A percentile compares a stretch with the other conserved stretches of the same genome.
Evolutionary conservation across 37 sponge, comb jelly and placozoan species (phyloP).

Genomic region (Aphrocallistes beatrix): DNA sequence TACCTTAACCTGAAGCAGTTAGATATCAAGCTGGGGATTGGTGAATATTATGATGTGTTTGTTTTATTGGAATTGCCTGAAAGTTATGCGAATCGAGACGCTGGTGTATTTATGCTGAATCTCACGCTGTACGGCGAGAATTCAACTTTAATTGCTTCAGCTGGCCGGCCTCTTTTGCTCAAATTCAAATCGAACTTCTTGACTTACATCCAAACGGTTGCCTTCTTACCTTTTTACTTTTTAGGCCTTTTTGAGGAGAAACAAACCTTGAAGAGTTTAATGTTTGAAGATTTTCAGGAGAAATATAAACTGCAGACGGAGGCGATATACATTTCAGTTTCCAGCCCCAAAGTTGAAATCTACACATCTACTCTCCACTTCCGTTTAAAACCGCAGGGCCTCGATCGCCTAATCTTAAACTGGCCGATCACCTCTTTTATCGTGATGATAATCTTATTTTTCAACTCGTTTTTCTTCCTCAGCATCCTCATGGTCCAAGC

Average conservation of each 20-base stretch:
- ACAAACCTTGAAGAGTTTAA: background rate
- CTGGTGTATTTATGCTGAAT: slow-evolving; percentile 3
- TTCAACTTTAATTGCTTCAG: background rate
- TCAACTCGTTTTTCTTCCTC: background rate
- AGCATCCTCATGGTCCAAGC: background rate
- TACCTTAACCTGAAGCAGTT: background rate
- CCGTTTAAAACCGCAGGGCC: background rate
- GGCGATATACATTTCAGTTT: background rate
- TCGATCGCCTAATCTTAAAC: background rate
- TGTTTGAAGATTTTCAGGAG: slow-evolving; percentile 2
- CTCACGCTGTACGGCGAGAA: slow-evolving; percentile 1
- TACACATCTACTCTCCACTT: background rate
- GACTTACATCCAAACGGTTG: background rate
- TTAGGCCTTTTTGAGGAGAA: background rate
- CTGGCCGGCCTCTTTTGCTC: background rate
- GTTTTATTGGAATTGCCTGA: background rate
- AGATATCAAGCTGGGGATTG: background rate
- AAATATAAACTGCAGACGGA: background rate
- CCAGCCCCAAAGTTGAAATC: background rate
- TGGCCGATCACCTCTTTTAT: background rate
- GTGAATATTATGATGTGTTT: background rate
- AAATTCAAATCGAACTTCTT: slow-evolving; percentile 1
- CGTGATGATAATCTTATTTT: background rate
- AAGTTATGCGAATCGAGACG: background rate
- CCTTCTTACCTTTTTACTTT: slow-evolving; percentile 2